A percentile compares a stretch with the other conserved stretches of the same genome.
phyloP scores from a whole-genome alignment of 35 echinoderm and acorn worm genomes.

The Heliocidaris tuberculata region DNA sequence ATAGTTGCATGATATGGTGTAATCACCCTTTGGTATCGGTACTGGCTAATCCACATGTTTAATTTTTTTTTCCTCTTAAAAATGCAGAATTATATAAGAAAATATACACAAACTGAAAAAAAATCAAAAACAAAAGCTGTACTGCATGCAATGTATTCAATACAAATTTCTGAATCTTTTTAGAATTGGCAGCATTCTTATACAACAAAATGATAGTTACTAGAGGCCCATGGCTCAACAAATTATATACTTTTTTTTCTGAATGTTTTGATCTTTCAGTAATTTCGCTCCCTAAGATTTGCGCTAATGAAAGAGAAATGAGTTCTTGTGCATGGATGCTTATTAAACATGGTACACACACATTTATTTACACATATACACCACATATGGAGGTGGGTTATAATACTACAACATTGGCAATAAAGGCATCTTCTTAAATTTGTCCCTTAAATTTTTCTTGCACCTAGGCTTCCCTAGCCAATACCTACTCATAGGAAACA shows the following conservation, averaged over 20 bases:
- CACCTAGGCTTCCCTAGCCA: background rate
- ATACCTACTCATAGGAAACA: background rate
- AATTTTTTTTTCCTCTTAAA: background rate
- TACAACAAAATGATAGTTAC: slow-evolving; percentile 3
- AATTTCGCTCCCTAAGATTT: slow-evolving; percentile 2
- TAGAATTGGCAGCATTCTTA: background rate
- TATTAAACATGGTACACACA: slow-evolving; percentile 24
- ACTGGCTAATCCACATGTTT: slow-evolving; percentile 29
- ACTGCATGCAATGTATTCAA: slow-evolving; percentile 35
- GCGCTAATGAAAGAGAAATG: slow-evolving; percentile 45
- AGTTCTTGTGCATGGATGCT: slow-evolving; percentile 27
- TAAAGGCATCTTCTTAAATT: slow-evolving; percentile 35
- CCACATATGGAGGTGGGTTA: slow-evolving; percentile 23
- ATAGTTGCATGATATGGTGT: slow-evolving; percentile 24
- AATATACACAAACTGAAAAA: slow-evolving; percentile 2
- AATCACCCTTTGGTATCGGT: slow-evolving; percentile 42
- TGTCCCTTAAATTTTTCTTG: background rate
- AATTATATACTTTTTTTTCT: background rate
- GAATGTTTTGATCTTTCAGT: slow-evolving; percentile 18
- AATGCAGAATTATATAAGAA: slow-evolving; percentile 32
- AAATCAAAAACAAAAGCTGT: slow-evolving; percentile 31
- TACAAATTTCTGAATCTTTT: slow-evolving; percentile 25
- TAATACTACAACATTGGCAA: slow-evolving; percentile 52
- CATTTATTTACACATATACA: slow-evolving; percentile 38
- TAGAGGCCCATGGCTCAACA: background rate